phyloP scores from a whole-genome alignment of 2,113 vertebrate genomes.

The Brachionichthys hirsutus region DNA sequence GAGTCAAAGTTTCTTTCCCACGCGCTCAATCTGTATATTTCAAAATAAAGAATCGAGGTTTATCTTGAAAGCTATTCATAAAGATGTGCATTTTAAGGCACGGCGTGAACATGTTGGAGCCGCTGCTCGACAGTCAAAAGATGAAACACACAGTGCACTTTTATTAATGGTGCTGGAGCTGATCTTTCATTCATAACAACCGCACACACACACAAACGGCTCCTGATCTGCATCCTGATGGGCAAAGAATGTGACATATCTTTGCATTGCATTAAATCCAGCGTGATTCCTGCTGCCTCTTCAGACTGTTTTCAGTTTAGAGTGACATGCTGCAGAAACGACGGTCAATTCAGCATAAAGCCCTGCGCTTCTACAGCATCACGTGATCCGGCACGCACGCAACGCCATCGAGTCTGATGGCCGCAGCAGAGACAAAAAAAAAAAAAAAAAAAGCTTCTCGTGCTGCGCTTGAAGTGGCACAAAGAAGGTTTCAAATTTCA shows the following conservation, averaged over 20 bases:
- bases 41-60: not conserved
- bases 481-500: constrained; percentile 78
- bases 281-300: constrained; percentile 11
- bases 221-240: constrained; percentile 4
- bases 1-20: constrained; percentile 13
- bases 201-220: not conserved
- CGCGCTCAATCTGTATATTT: not conserved
- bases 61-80: not conserved
- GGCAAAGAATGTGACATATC: not conserved
- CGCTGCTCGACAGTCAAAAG: constrained; percentile 19
- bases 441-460: constrained; percentile 12
- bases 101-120: constrained; percentile 13
- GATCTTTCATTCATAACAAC: constrained; percentile 36
- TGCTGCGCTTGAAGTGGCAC: constrained; percentile 58
- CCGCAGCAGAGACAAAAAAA: constrained; percentile 5
- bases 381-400: constrained; percentile 7
- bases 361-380: not conserved
- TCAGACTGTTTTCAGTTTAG: not conserved
- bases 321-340: constrained; percentile 12
- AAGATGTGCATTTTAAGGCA: constrained; percentile 11
- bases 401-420: constrained; percentile 17
- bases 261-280: not conserved
- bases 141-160: constrained; percentile 16
- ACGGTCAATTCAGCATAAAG: constrained; percentile 15
- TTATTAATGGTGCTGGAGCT: constrained; percentile 33